phyloP scores from a whole-genome alignment of 2,113 vertebrate species.

The Bufo bufo region DNA sequence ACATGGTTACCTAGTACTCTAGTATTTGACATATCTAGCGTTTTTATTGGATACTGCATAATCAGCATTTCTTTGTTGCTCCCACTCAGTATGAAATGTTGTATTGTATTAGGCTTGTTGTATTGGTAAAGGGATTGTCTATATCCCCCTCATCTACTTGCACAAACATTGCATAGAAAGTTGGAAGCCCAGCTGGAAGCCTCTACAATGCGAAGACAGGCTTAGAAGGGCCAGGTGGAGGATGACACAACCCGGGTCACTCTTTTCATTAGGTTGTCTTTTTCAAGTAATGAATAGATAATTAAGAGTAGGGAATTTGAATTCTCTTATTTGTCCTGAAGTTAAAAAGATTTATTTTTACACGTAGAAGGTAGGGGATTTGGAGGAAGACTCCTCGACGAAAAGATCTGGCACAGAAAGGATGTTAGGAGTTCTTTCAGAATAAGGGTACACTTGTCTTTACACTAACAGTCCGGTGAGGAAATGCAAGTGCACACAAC shows the following conservation, averaged over 20 bases:
- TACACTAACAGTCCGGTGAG: not conserved
- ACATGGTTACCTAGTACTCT: too few relatives aligned
- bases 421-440: not conserved
- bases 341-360: not conserved
- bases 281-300: conserved; percentile 9
- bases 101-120: not conserved
- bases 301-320: not conserved
- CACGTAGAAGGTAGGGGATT: not conserved
- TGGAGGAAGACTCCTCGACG: not conserved
- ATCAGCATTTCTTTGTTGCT: too few relatives aligned
- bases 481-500: not conserved
- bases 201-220: not conserved
- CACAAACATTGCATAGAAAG: not conserved
- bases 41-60: too few relatives aligned
- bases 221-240: not conserved
- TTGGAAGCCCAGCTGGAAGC: not conserved
- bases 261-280: not conserved
- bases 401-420: not conserved
- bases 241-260: not conserved
- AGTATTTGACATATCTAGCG: too few relatives aligned
- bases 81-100: too few relatives aligned
- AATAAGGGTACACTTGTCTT: not conserved
- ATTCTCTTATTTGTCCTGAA: not conserved
- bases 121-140: not conserved
- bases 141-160: not conserved